Conservation (phyloP, 1,140 invertebrate species). For the Akabosia matsudoensis region DNA sequence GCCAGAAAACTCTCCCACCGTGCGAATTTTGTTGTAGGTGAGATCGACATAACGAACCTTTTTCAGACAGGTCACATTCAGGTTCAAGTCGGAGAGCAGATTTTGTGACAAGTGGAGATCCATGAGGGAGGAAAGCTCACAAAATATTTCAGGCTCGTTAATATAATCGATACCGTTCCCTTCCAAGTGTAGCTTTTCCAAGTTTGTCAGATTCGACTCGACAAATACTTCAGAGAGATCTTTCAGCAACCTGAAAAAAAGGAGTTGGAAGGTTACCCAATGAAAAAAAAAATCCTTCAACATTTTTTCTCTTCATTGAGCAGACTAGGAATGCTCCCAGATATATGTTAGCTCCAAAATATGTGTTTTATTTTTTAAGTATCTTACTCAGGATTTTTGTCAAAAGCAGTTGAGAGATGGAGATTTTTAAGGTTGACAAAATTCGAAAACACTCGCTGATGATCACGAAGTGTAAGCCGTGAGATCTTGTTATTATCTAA, state of each 20-base stretch:
- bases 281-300: too few species aligned
- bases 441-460: constrained; percentile 74
- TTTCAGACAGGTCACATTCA: constrained; percentile 65
- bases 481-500: constrained; percentile 71
- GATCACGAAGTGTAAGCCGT: constrained; percentile 55
- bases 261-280: too few species aligned
- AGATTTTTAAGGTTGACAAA: constrained; percentile 68
- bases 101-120: constrained; percentile 71
- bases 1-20: constrained; percentile 58
- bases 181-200: constrained; percentile 72
- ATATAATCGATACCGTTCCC: constrained; percentile 66
- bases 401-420: constrained; percentile 73
- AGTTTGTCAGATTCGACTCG: constrained; percentile 62
- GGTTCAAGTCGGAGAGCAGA: constrained; percentile 57
- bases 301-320: too few species aligned
- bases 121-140: constrained; percentile 63
- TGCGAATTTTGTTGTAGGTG: constrained; percentile 65
- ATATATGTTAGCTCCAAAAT: too few species aligned
- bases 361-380: background rate
- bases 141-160: constrained; percentile 65
- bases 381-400: constrained; percentile 60
- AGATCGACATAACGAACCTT: constrained; percentile 68
- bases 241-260: constrained; percentile 51
- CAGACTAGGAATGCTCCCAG: too few species aligned
- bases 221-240: constrained; percentile 68